Base-by-base conservation (phyloP, 2,888 invertebrate genomes). In the Amiota mariae region DNA sequence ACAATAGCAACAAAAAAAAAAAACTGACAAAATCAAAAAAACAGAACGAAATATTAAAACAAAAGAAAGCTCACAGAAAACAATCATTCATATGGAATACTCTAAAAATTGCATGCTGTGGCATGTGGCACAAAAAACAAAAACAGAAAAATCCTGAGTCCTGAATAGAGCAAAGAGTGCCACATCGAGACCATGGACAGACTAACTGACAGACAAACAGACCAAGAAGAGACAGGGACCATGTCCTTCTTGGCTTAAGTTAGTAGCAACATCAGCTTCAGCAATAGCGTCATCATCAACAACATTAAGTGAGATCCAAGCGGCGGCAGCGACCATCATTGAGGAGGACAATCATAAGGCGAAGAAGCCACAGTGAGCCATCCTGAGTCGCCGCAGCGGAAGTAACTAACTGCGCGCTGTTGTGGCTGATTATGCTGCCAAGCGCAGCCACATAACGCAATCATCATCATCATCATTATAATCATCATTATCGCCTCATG, bases 341-440 rank as follows among this genome's bases (percentile, higher is more conserved):
- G 54, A 56, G 56, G 36, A 36, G 36, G 36, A 36, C 36, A 36
- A 36, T 6, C 63, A 18, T 46, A 12, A 9, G 12, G 49, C 61
- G 8, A 18, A 20, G n/a, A 18, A 6, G 47, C 13, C 24, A n/a
- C 15, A 51, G 71, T 70, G 71, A 70, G 76, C 75, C 76, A 76
- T 49, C 72, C 61, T 75, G 77, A 85, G 81, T 85, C 82, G 82
- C 81, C 86, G 86, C 86, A 87, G 86, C 86, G 87, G 87, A 87
- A 86, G 83, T 84, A 83, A 85, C 86, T 86, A 81, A 82, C 85
- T 85, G 84, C 76, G 85, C 86, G 36, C 36, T 85, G 85, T 87
- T 85, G 85, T 84, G 86, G 86, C 87, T 87, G 87, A 87, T 87
- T 87, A 87, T 83, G 87, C 86, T 86, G 86, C 87, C 82, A 86